phyloP scores from a whole-genome alignment of 2,888 invertebrate genomes.

The Acronicta aceris region DNA sequence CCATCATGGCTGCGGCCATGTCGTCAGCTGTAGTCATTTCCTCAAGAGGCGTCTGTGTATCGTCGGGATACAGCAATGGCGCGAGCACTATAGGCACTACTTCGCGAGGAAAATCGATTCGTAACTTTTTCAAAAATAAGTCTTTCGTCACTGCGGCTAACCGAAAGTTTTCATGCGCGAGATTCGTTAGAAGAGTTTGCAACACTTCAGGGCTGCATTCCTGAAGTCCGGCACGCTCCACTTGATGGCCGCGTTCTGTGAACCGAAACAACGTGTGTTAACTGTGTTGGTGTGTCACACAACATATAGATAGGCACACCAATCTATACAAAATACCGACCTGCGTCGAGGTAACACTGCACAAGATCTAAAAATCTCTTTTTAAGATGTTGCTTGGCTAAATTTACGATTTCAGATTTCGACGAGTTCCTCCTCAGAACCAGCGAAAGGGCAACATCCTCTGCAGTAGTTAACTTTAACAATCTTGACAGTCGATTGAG shows the following conservation, averaged over 20 bases:
- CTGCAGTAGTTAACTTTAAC: slow-evolving; percentile 95
- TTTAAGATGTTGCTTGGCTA: slow-evolving; percentile 94
- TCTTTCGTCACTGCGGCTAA: slow-evolving; percentile 93
- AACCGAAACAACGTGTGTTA: slow-evolving; percentile 38
- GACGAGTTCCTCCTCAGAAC: slow-evolving; percentile 94
- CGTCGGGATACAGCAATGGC: slow-evolving; percentile 95
- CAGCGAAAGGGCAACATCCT: slow-evolving; percentile 97
- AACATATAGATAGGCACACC: not conserved
- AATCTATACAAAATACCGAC: slow-evolving; percentile 73
- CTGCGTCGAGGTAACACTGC: slow-evolving; percentile 95
- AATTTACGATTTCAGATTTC: slow-evolving; percentile 92
- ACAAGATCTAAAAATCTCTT: slow-evolving; percentile 95
- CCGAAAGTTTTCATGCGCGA: slow-evolving; percentile 90
- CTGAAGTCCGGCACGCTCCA: slow-evolving; percentile 95
- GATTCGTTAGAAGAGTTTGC: slow-evolving; percentile 93
- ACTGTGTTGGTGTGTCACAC: slow-evolving; percentile 2
- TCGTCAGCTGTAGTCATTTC: slow-evolving; percentile 91
- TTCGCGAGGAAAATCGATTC: slow-evolving; percentile 96
- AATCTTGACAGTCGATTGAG: slow-evolving; percentile 95
- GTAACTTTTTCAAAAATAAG: slow-evolving; percentile 94
- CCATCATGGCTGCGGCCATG: slow-evolving; percentile 91
- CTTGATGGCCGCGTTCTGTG: slow-evolving; percentile 91
- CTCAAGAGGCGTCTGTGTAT: slow-evolving; percentile 91
- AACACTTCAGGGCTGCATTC: slow-evolving; percentile 97
- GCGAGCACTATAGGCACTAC: slow-evolving; percentile 96